Conservation (phyloP, 1,140 invertebrate genomes). For the Heliconius melpomene region DNA sequence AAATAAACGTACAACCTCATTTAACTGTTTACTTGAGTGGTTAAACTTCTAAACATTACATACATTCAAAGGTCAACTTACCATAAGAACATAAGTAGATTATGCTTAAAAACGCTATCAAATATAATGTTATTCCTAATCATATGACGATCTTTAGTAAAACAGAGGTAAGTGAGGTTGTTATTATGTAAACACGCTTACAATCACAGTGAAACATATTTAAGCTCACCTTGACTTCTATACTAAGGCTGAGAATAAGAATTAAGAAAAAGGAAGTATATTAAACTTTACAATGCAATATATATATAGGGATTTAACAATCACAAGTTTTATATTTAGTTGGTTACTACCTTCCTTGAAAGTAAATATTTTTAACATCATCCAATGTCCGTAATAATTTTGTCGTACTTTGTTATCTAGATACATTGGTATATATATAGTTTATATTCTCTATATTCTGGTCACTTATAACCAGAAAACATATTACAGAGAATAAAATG, state of each 20-base stretch:
- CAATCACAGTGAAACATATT: constrained; percentile 58
- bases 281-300: background rate
- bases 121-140: background rate
- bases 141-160: constrained; percentile 19
- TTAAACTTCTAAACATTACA: background rate
- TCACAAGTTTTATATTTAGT: background rate
- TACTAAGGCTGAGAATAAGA: constrained; percentile 53
- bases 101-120: background rate
- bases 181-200: constrained; percentile 51
- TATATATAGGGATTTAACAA: background rate
- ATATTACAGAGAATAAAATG: constrained; percentile 21
- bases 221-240: constrained; percentile 67
- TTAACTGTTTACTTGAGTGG: too few relatives aligned
- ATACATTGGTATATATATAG: background rate
- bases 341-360: background rate
- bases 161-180: background rate
- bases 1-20: too few relatives aligned
- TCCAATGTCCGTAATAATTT: background rate
- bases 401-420: background rate
- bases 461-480: constrained; percentile 4
- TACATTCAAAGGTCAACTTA: background rate
- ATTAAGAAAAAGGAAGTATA: constrained; percentile 59
- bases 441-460: background rate
- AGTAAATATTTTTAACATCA: background rate
- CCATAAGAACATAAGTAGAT: background rate